phyloP scores from a whole-genome alignment of 2,797 vertebrate species.

The Tokudaia tokunoshimensis region DNA sequence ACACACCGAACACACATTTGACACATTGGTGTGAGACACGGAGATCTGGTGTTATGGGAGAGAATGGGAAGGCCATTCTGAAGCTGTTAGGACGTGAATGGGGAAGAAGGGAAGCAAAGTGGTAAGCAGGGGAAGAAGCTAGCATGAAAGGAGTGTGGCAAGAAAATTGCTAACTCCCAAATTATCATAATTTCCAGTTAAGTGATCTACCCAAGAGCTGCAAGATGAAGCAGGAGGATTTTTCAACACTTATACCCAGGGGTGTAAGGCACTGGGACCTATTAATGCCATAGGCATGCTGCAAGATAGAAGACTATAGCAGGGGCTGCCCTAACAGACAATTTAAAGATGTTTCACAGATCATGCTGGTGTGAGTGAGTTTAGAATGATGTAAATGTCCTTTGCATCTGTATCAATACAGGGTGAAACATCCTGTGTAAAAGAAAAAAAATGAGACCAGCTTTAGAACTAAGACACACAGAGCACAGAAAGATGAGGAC shows the following conservation, averaged over 20 bases:
- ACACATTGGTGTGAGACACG: fast-evolving
- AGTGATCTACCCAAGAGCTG: not conserved
- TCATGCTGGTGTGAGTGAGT: not conserved
- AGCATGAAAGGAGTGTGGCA: not conserved
- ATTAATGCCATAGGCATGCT: not conserved
- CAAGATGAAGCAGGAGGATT: not conserved
- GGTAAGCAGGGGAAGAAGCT: not conserved
- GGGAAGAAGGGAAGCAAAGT: not conserved
- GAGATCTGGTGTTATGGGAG: not conserved
- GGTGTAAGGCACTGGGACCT: not conserved
- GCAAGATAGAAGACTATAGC: not conserved
- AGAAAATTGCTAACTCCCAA: not conserved
- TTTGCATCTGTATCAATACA: not conserved
- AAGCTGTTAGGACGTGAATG: not conserved
- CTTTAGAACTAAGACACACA: not conserved
- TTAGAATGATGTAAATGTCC: constrained; percentile 16
- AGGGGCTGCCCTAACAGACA: not conserved
- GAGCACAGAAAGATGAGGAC: not conserved
- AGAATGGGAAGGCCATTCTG: not conserved
- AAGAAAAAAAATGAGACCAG: not conserved
- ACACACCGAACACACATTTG: fast-evolving
- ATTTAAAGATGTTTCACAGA: not conserved
- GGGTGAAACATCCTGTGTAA: not conserved
- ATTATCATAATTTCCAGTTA: not conserved
- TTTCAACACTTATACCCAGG: not conserved